phyloP scores from a whole-genome alignment of 2,888 invertebrate species.

The Lasius fuliginosus region DNA sequence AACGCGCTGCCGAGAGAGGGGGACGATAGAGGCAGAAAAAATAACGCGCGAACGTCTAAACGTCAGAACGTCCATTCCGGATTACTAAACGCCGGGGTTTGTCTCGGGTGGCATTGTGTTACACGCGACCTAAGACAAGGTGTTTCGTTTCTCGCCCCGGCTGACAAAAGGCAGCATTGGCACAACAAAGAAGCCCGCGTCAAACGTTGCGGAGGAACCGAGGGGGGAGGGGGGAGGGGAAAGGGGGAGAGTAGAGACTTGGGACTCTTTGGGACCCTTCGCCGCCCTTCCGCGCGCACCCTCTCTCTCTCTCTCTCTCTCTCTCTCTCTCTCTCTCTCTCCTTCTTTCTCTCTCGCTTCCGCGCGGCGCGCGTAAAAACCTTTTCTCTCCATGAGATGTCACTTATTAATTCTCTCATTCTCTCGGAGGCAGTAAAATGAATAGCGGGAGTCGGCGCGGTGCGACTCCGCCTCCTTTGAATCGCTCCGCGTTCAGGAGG shows the following conservation, averaged over 20 bases:
- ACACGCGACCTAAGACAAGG: conserved; percentile 78
- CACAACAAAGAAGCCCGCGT: conserved; percentile 75
- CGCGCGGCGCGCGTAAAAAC: conserved; percentile 77
- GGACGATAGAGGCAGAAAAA: conserved; percentile 10
- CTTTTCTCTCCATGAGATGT: conserved; percentile 82
- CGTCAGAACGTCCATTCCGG: conserved; percentile 41
- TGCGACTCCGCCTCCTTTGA: conserved; percentile 65
- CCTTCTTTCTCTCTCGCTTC: conserved; percentile 22
- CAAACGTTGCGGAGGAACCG: background rate
- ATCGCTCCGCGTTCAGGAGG: conserved; percentile 62
- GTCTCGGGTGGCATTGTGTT: conserved; percentile 74
- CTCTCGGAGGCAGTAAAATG: conserved; percentile 77
- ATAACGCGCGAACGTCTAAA: conserved; percentile 32
- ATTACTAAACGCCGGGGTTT: conserved; percentile 61
- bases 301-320: conserved; percentile 23
- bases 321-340: conserved; percentile 6
- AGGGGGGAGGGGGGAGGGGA: background rate
- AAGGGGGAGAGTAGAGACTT: conserved; percentile 51
- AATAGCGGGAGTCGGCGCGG: conserved; percentile 79
- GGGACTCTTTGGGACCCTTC: conserved; percentile 12
- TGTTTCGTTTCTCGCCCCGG: conserved; percentile 72
- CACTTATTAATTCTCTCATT: conserved; percentile 85
- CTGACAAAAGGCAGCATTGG: conserved; percentile 73
- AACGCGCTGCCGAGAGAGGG: background rate
- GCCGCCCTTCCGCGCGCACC: background rate